Evolutionary conservation across 2,797 vertebrate species (phyloP).

Genomic region (Aldrovandia affinis): DNA sequence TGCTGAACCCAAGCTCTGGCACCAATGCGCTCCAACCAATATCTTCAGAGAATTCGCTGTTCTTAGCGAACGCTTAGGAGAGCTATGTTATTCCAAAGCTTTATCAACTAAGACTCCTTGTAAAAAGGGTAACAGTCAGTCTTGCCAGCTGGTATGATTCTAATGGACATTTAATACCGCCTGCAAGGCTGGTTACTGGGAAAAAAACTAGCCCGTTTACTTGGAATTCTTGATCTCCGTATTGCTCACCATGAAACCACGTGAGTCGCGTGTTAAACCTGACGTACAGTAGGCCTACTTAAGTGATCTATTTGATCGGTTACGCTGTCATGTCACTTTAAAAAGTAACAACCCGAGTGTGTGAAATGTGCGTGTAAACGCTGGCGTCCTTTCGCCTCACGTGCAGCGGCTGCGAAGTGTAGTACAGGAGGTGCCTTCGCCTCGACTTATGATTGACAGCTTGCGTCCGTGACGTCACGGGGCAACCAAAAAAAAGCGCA

Average conservation of each 20-base stretch:
- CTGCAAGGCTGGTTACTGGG: not conserved
- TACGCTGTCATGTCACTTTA: not conserved
- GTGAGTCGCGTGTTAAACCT: not conserved
- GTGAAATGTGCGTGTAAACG: not conserved
- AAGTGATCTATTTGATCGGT: not conserved
- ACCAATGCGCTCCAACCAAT: not conserved
- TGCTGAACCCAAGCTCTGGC: not conserved
- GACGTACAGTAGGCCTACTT: no score
- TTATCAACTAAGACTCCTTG: not conserved
- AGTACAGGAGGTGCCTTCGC: slow-evolving; percentile 53
- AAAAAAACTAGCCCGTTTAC: not conserved
- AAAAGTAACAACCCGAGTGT: not conserved
- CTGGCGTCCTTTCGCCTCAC: not conserved
- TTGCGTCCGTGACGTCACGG: slow-evolving; percentile 81
- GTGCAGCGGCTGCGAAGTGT: not conserved
- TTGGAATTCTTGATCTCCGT: not conserved
- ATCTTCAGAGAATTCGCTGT: not conserved
- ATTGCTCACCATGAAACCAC: not conserved
- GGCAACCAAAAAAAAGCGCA: slow-evolving; percentile 76
- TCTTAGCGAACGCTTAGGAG: not conserved
- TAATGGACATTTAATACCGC: not conserved
- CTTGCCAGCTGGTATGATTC: not conserved
- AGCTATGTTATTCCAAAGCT: not conserved
- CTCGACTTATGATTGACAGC: slow-evolving; percentile 79
- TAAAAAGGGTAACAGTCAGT: not conserved